Percentiles rank a stretch among this genome's conserved stretches.
phyloP scores from a whole-genome alignment of 2,113 vertebrate genomes.

The Polypterus bichir region DNA sequence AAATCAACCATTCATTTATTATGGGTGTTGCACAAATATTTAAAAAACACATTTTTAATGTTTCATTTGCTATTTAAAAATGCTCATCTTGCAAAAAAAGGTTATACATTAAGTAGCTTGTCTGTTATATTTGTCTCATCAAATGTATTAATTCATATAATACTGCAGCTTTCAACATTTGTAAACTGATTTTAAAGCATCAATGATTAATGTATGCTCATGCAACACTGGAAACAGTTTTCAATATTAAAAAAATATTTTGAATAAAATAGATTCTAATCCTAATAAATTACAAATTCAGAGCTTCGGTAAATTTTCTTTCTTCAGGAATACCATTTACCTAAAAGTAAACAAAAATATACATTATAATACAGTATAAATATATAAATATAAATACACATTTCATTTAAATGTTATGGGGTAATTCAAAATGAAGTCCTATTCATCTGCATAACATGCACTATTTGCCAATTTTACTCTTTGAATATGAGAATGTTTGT shows the following conservation, averaged over 20 bases:
- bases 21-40: slow-evolving; percentile 5
- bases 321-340: slow-evolving; percentile 99
- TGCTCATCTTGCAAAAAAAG: no score
- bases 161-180: slow-evolving; percentile 14
- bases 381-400: neutral
- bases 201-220: slow-evolving; percentile 20
- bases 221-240: slow-evolving; percentile 27
- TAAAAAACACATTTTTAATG: slow-evolving; percentile 36
- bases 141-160: slow-evolving; percentile 1
- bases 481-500: no score
- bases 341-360: slow-evolving; percentile 35
- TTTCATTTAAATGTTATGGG: neutral
- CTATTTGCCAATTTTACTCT: no score
- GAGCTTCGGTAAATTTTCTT: slow-evolving; percentile 84
- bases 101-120: slow-evolving; percentile 18
- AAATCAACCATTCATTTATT: no score
- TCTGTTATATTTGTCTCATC: slow-evolving; percentile 14
- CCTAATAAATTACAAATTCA: slow-evolving; percentile 66
- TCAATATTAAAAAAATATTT: neutral
- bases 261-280: neutral
- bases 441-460: no score
- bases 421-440: neutral
- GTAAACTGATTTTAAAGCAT: slow-evolving; percentile 15
- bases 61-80: slow-evolving; percentile 8
- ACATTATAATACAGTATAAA: neutral